Evolutionary conservation across 2,797 vertebrate genomes (phyloP).

Genomic region (Glyptemys insculpta): DNA sequence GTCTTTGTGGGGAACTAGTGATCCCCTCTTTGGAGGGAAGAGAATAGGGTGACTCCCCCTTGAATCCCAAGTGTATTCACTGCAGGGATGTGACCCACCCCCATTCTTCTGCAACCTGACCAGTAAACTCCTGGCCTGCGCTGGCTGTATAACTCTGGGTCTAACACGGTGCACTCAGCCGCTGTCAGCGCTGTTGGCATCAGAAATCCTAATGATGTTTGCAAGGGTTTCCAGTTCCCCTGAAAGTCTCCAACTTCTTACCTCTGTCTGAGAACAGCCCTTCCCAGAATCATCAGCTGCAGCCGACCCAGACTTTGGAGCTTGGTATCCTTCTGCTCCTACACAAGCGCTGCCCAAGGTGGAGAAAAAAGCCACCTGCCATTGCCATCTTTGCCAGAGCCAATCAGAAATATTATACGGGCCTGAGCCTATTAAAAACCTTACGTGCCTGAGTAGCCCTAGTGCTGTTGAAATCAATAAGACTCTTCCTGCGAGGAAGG

Average conservation of each 20-base stretch:
- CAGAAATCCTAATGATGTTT: background rate
- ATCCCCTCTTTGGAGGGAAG: too few relatives aligned
- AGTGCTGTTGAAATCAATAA: too few relatives aligned
- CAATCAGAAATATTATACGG: background rate
- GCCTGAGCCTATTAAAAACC: background rate
- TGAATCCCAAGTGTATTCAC: rapidly evolving
- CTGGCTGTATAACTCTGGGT: background rate
- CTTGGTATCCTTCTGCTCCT: background rate
- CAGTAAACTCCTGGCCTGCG: background rate
- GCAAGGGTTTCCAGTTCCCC: rapidly evolving
- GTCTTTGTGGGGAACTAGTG: too few relatives aligned
- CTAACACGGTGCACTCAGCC: background rate
- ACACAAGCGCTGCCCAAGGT: background rate
- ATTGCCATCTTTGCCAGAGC: background rate
- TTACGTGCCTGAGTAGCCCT: too few relatives aligned
- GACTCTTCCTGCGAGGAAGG: too few relatives aligned
- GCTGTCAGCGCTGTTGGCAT: background rate
- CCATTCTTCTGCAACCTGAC: background rate
- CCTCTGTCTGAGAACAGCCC: background rate
- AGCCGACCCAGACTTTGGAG: background rate
- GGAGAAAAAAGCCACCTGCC: background rate
- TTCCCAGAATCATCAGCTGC: background rate
- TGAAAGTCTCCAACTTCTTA: rapidly evolving
- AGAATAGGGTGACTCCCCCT: background rate
- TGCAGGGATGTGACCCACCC: background rate